Evolutionary conservation across 1,140 invertebrate genomes (phyloP).

Genomic region (Diuraphis noxia): DNA sequence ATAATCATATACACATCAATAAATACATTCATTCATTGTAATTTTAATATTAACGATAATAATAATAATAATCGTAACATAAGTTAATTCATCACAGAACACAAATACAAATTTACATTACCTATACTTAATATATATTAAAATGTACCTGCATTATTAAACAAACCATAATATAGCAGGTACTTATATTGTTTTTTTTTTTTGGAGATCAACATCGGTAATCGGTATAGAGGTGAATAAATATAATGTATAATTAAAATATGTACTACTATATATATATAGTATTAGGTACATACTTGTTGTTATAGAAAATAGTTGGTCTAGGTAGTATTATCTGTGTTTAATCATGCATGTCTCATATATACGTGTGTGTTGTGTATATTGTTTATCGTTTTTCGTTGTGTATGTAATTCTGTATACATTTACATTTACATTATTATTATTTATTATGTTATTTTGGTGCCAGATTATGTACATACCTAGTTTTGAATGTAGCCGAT

Average conservation of each 20-base stretch:
- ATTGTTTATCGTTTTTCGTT: conserved; percentile 7
- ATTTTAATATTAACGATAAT: background rate
- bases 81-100: background rate
- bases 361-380: background rate
- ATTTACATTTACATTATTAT: background rate
- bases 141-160: background rate
- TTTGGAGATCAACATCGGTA: background rate
- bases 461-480: background rate
- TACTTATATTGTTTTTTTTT: background rate
- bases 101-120: background rate
- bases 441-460: background rate
- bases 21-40: background rate
- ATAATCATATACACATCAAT: too few species aligned
- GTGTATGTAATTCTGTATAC: too few species aligned
- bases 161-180: background rate
- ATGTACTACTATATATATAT: too few species aligned
- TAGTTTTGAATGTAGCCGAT: background rate
- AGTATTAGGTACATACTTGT: too few species aligned
- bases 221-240: background rate
- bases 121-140: too few species aligned
- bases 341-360: conserved; percentile 8
- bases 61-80: background rate
- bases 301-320: background rate
- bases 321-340: background rate
- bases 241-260: too few species aligned